phyloP scores from a whole-genome alignment of 2,888 invertebrate genomes.

The Conomelus anceps region DNA sequence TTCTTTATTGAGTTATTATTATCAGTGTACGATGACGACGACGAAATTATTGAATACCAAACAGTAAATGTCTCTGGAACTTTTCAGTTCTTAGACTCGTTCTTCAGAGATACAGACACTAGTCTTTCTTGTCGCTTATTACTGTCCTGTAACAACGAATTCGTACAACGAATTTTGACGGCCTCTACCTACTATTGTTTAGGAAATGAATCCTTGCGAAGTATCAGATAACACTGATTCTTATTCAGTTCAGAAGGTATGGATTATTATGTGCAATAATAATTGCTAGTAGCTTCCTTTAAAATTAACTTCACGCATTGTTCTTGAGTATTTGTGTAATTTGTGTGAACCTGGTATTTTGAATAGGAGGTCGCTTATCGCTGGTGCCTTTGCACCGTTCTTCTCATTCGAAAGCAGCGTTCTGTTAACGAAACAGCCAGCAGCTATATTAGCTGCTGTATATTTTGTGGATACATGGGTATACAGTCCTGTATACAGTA shows the following conservation, averaged over 20 bases:
- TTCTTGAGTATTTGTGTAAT: not conserved
- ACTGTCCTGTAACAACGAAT: not conserved
- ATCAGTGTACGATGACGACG: too few species aligned
- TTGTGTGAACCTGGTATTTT: not conserved
- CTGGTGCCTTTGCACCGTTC: not conserved
- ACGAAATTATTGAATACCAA: too few species aligned
- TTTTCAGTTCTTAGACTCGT: too few species aligned
- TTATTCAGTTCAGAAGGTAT: not conserved
- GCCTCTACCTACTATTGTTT: not conserved
- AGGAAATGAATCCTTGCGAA: not conserved
- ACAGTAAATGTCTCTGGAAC: too few species aligned
- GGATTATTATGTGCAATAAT: not conserved
- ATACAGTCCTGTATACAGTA: not conserved
- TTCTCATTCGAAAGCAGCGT: not conserved
- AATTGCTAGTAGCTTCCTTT: not conserved
- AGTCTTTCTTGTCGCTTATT: not conserved
- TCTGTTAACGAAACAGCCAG: not conserved
- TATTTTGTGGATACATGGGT: not conserved
- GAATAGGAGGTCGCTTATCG: not conserved
- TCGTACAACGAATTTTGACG: not conserved
- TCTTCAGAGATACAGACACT: too few species aligned
- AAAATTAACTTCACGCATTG: not conserved
- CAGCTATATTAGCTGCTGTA: not conserved
- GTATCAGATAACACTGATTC: not conserved
- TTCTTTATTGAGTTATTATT: too few species aligned